phyloP scores from a whole-genome alignment of 64 coral and sea anemone species.

The Pachyseris speciosa region DNA sequence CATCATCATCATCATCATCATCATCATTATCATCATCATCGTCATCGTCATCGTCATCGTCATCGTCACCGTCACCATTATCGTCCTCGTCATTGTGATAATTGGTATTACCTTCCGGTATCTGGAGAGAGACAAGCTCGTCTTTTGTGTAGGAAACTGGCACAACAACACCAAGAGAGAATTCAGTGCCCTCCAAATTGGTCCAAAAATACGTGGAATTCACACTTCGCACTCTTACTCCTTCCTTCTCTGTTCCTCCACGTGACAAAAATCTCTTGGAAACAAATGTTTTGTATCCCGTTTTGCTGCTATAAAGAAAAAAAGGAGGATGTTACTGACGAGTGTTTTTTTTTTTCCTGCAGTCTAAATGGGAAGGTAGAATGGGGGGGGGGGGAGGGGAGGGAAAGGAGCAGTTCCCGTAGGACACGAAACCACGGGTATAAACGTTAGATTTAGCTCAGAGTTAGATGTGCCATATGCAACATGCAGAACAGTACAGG shows the following conservation, averaged over 20 bases:
- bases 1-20: too few species aligned
- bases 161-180: constrained; percentile 68
- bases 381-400: too few species aligned
- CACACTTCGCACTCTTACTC: constrained; percentile 32
- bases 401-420: too few species aligned
- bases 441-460: too few species aligned
- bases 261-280: constrained; percentile 65
- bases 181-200: constrained; percentile 11
- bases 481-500: too few species aligned
- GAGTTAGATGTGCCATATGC: too few species aligned
- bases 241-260: constrained; percentile 35
- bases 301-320: constrained; percentile 10
- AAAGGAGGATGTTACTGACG: neutral
- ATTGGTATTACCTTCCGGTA: constrained; percentile 12
- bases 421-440: too few species aligned
- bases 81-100: neutral
- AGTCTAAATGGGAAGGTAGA: too few species aligned
- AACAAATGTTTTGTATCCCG: constrained; percentile 24
- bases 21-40: too few species aligned
- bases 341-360: too few species aligned
- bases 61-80: neutral
- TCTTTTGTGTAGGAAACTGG: neutral
- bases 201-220: constrained; percentile 74
- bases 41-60: too few species aligned
- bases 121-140: neutral